Base-by-base conservation (phyloP, 2,113 vertebrate species). In the Todiramphus saurophagus region DNA sequence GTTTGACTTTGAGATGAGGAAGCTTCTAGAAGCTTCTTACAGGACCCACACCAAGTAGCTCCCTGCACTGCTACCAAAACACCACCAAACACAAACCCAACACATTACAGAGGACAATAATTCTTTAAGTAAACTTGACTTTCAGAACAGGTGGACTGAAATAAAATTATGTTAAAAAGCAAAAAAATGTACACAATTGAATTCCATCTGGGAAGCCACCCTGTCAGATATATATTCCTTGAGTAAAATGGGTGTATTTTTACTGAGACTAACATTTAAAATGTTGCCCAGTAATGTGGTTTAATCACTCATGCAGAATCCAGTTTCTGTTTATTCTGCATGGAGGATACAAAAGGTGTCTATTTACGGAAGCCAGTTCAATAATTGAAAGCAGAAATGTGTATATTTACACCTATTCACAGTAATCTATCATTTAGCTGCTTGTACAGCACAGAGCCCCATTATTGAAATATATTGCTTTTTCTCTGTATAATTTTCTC, bases 351-450 rank as follows among this genome's bases (percentile, higher is more conserved):
- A 90, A 88, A 43, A 95, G 73, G 41, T 10, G 0, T 88, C 55
- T 89, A 76, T 95, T 94, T 96, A 92, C 73, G 75, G 33, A 95
- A 87, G 44, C 63, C 74, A 80, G 89, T 80, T 94, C 93, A 89
- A 85, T 94, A 95, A 90, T 51, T 94, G 87, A 92, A 89, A 85
- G 46, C 31, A 93, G 67, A 92, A 96, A 91, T 78, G 21, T 46
- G 68, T 72, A 39, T 92, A 89, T 94, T 94, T 94, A 94, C 82
- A 79, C 92, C 88, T 83, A 91, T 66, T 79, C 70, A 63, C 62
- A 37, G 66, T 73, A 93, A 93, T 96, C 73, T 84, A 85, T 94
- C 79, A 85, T 92, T 97, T 94, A 93, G 48, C 7, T 79, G 12
- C 73, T 91, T 87, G 28, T 72, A 92, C 19, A 72, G 55, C 62